These are phyloP conservation scores for Drosophila pachea DNA, from an alignment of 1,140 invertebrate species.

Conservation along the genomic window DNA sequence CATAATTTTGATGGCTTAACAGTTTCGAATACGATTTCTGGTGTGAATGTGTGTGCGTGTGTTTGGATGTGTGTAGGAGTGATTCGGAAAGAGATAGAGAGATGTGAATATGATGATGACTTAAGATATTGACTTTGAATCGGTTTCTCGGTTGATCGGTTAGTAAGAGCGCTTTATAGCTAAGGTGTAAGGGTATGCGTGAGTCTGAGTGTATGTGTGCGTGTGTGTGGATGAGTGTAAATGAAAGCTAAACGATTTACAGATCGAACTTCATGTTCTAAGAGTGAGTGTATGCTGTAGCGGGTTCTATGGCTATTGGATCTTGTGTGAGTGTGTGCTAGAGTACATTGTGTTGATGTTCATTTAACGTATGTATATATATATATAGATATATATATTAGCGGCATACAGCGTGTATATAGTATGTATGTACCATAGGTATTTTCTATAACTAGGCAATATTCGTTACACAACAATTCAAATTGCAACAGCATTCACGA, in stretches of 20 bases:
- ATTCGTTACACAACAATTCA: constrained; percentile 71
- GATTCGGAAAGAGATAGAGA: constrained; percentile 8
- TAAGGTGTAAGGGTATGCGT: constrained; percentile 21
- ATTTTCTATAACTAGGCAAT: constrained; percentile 61
- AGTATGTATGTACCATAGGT: constrained; percentile 41
- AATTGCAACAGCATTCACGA: constrained; percentile 73
- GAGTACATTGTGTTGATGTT: constrained; percentile 58
- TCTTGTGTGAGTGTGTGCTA: constrained; percentile 38
- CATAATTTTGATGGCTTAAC: constrained; percentile 48
- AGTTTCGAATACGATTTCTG: constrained; percentile 27
- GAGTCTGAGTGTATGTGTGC: constrained; percentile 13
- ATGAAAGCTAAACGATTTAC: constrained; percentile 33
- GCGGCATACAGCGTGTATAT: constrained; percentile 70
- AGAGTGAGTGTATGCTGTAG: constrained; percentile 17
- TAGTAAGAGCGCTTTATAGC: constrained; percentile 33
- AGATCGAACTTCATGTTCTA: constrained; percentile 29
- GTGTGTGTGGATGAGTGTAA: constrained; percentile 5
- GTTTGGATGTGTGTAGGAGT: constrained; percentile 18
- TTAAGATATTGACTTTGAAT: constrained; percentile 13
- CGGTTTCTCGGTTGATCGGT: constrained; percentile 24
- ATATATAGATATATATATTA: constrained; percentile 42
- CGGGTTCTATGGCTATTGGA: constrained; percentile 4
- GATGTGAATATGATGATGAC: constrained; percentile 10
- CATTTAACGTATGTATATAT: constrained; percentile 8
- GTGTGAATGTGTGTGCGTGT: constrained; percentile 14